These are phyloP conservation scores for Epizoanthus fatuus DNA, from an alignment of 92 coral and sea anemone genomes.

Conservation along the genomic window DNA sequence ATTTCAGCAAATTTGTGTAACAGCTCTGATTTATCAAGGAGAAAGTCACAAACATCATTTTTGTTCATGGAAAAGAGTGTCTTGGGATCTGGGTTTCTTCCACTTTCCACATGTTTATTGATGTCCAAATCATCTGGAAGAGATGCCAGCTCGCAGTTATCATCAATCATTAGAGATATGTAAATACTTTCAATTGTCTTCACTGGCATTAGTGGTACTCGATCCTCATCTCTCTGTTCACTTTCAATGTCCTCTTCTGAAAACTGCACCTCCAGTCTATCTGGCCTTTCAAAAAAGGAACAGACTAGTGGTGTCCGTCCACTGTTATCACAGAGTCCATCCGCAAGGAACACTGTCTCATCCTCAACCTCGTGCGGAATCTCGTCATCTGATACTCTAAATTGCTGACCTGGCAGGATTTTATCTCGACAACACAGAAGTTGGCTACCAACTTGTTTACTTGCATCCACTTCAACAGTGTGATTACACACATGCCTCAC, in stretches of 20 bases:
- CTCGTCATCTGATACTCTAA: background rate
- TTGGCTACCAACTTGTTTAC: background rate
- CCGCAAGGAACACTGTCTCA: background rate
- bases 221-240: background rate
- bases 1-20: slow-evolving; percentile 2
- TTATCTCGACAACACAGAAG: slow-evolving; percentile 13
- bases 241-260: background rate
- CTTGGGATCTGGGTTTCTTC: background rate
- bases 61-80: background rate
- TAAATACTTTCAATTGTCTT: slow-evolving; percentile 7
- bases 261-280: background rate
- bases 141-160: background rate
- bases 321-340: slow-evolving; percentile 2
- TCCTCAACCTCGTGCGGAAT: background rate
- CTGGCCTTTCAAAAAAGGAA: slow-evolving; percentile 21
- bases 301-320: slow-evolving; percentile 21
- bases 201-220: slow-evolving; percentile 7
- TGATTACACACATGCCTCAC: slow-evolving; percentile 12
- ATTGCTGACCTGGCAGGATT: background rate
- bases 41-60: background rate
- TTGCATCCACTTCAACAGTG: background rate
- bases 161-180: background rate
- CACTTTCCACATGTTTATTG: background rate
- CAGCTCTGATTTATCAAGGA: background rate
- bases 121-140: background rate